Evolutionary conservation across 2,888 invertebrate genomes (phyloP), one percentile per base, ranked within the genome.

Genomic region (Lasioglossum marginatum): DNA sequence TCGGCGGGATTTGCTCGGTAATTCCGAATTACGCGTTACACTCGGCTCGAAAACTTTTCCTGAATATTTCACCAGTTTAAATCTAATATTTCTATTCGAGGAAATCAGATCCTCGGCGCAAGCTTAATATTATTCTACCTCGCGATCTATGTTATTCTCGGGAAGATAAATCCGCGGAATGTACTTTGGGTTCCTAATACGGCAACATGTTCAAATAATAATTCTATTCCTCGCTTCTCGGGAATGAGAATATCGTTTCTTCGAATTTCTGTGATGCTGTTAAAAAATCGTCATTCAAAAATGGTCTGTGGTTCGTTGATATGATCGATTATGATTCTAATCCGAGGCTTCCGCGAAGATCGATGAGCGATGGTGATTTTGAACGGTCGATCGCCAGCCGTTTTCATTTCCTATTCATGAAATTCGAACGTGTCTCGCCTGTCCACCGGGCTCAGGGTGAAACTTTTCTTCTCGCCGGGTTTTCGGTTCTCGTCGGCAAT

Each of bases 401-500:
- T 66, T 70, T 60, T 19, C n/a, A 37, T 70, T n/a, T 23, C 27
- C 45, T 40, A 77, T 73, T 77, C 77, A 79, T 60, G 77, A 76
- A 57, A 75, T 85, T 82, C 68, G 71, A 75, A 78, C 63, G 66
- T 74, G 70, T 60, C 52, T 66, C 63, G 63, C 40, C 45, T 81
- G 73, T 73, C 81, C 48, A 57, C 63, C 72, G 72, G 60, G 12
- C 74, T 40, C 40, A n/a, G 86, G 78, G 12, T 12, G 57, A 81
- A 78, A 79, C 63, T 77, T 84, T 77, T 77, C 72, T 63, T 45
- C 34, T 57, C 75, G 57, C 73, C 48, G 79, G 79, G 27, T 89
- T 89, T 43, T 90, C 81, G 84, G 88, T 87, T 77, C 57, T 57
- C 92, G 92, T 91, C 89, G 93, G 93, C 95, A 94, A 94, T 95